Conservation (phyloP, 1,140 invertebrate genomes). For the Ridgeia piscesae region DNA sequence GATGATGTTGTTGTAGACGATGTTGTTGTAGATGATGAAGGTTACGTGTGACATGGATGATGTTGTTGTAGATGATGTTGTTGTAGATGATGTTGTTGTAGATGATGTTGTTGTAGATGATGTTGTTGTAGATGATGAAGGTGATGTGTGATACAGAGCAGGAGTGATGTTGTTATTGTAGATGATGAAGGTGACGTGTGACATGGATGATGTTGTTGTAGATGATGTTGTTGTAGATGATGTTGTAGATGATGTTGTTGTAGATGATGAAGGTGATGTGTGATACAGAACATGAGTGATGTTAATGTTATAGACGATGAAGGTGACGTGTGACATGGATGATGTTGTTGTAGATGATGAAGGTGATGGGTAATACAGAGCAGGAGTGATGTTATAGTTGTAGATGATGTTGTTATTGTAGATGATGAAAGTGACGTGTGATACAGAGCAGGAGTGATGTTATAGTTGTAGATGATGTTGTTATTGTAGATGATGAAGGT, state of each 20-base stretch:
- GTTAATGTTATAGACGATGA: not conserved
- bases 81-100: not conserved
- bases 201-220: no score
- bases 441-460: conserved; percentile 80
- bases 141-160: no score
- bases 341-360: not conserved
- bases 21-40: conserved; percentile 82
- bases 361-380: not conserved
- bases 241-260: not conserved
- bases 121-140: not conserved
- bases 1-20: conserved; percentile 90
- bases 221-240: not conserved
- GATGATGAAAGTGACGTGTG: conserved; percentile 58
- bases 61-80: no score
- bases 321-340: no score
- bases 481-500: not conserved
- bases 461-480: conserved; percentile 85
- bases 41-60: no score
- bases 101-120: not conserved
- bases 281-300: no score
- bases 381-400: no score
- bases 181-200: no score
- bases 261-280: no score
- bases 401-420: conserved; percentile 30
- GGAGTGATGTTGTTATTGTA: not conserved